Percentiles rank a stretch among this genome's conserved stretches.
Conservation (phyloP, 2,888 invertebrate genomes). For the Hydriomena furcata region DNA sequence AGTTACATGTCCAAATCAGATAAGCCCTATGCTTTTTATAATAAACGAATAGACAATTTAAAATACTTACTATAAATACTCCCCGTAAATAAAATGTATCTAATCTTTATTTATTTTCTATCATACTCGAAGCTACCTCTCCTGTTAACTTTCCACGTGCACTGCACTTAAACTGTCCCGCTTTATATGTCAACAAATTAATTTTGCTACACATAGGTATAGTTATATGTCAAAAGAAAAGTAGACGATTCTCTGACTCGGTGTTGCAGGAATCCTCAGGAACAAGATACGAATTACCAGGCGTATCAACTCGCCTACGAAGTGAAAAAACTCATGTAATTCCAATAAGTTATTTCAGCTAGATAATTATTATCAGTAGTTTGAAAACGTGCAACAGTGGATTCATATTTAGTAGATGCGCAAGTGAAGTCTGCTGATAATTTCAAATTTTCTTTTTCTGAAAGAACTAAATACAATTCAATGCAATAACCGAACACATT, state of each 20-base stretch:
- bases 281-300: slow-evolving; percentile 97
- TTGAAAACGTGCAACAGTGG: slow-evolving; percentile 50
- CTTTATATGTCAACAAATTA: slow-evolving; percentile 33
- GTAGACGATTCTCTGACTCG: slow-evolving; percentile 84
- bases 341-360: slow-evolving; percentile 68
- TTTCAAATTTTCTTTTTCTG: too few species aligned
- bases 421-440: slow-evolving; percentile 46
- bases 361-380: slow-evolving; percentile 65
- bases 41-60: slow-evolving; percentile 3
- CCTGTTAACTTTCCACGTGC: slow-evolving; percentile 43
- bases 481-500: too few species aligned
- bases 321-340: slow-evolving; percentile 99
- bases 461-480: too few species aligned
- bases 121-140: slow-evolving; percentile 28
- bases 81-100: slow-evolving; percentile 40
- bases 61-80: slow-evolving; percentile 20
- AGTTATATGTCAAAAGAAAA: slow-evolving; percentile 27
- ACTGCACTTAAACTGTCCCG: slow-evolving; percentile 41
- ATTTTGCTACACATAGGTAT: slow-evolving; percentile 30
- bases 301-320: slow-evolving; percentile 99
- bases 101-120: slow-evolving; percentile 35
- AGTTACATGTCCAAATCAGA: slow-evolving; percentile 1
- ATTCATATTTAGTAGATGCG: slow-evolving; percentile 41
- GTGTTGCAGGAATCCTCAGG: slow-evolving; percentile 92
- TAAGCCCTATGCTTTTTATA: slow-evolving; percentile 3